Conservation (phyloP, 2,113 vertebrate genomes). For the Rhinolophus ferrumequinum region DNA sequence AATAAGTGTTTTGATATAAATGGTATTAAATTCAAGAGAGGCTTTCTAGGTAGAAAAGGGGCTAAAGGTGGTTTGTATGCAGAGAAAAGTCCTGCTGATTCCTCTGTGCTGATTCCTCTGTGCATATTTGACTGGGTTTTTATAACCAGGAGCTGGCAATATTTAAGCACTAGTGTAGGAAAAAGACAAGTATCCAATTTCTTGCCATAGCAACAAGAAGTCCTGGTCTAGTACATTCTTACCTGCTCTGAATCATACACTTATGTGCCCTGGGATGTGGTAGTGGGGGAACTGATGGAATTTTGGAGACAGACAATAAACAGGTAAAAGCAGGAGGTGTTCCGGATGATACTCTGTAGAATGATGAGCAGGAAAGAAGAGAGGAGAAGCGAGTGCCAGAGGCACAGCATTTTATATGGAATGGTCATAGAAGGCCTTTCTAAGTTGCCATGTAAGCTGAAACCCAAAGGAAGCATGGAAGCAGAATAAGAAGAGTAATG, state of each 20-base stretch:
- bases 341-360: background rate
- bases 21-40: slow-evolving; percentile 3
- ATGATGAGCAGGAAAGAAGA: background rate
- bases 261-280: background rate
- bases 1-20: background rate
- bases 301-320: background rate
- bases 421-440: background rate
- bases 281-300: background rate
- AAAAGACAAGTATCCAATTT: background rate
- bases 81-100: background rate
- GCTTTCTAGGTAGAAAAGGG: background rate
- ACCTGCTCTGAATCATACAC: background rate
- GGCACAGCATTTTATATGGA: background rate
- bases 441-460: background rate
- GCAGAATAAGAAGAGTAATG: background rate
- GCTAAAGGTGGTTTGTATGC: background rate
- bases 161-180: background rate
- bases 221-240: background rate
- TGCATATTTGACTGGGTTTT: background rate
- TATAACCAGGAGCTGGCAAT: background rate
- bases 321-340: background rate
- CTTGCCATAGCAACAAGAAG: background rate
- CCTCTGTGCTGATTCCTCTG: background rate
- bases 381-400: background rate
- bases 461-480: background rate